Evolutionary conservation across 2,888 invertebrate species (phyloP).

Genomic region (Masnerella sp.): DNA sequence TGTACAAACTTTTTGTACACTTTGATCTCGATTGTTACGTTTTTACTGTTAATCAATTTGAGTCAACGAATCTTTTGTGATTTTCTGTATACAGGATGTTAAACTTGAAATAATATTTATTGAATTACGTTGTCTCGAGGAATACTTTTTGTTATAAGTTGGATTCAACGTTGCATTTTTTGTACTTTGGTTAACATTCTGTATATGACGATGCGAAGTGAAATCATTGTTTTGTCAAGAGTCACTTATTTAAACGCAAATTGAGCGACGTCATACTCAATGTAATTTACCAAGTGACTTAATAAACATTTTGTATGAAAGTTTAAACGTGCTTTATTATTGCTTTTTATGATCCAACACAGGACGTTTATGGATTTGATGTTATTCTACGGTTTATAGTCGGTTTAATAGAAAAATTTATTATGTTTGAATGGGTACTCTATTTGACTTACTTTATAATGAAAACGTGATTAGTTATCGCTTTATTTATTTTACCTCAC

Average conservation of each 20-base stretch:
- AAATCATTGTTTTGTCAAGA: constrained; percentile 28
- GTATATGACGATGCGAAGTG: constrained; percentile 23
- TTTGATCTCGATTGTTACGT: constrained; percentile 34
- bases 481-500: no score
- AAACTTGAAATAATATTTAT: constrained; percentile 22
- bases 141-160: constrained; percentile 2
- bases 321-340: constrained; percentile 21
- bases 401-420: no score
- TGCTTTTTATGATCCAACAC: no score
- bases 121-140: constrained; percentile 1
- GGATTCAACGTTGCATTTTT: constrained; percentile 1
- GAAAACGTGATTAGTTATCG: no score
- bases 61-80: constrained; percentile 6
- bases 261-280: constrained; percentile 32
- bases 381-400: no score
- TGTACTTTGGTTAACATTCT: constrained; percentile 37
- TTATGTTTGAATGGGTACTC: no score
- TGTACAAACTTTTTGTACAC: no score
- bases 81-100: constrained; percentile 38
- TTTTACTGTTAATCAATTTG: constrained; percentile 27
- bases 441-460: no score
- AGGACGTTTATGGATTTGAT: no score
- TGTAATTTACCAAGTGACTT: constrained; percentile 52
- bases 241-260: constrained; percentile 39
- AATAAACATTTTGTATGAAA: constrained; percentile 58